Evolutionary conservation across 2,113 vertebrate species (phyloP).

Genomic region (Mormyrus iriodes): DNA sequence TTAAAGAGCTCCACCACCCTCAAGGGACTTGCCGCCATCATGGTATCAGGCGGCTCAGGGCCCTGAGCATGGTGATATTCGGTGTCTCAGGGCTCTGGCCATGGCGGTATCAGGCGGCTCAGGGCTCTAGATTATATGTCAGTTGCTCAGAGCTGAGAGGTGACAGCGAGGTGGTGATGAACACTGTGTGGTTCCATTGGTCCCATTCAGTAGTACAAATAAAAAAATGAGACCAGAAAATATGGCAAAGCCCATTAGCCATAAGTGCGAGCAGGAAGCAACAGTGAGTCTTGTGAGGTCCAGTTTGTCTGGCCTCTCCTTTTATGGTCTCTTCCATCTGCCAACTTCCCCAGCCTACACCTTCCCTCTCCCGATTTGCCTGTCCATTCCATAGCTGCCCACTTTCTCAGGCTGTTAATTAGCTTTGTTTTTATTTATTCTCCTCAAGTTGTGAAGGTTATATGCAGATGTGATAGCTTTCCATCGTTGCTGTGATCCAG

Average conservation of each 20-base stretch:
- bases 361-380: not conserved
- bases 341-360: not conserved
- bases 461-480: constrained; percentile 37
- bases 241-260: too few relatives aligned
- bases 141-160: not conserved
- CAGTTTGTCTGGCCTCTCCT: not conserved
- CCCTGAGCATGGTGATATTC: not conserved
- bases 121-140: not conserved
- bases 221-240: not conserved
- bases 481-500: constrained; percentile 35
- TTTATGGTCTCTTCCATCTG: not conserved
- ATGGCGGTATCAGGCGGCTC: not conserved
- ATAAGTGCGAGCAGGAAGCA: not conserved
- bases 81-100: too few relatives aligned
- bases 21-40: not conserved
- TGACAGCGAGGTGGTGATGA: not conserved
- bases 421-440: constrained; percentile 43
- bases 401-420: constrained; percentile 31
- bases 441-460: constrained; percentile 37
- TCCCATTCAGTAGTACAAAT: not conserved
- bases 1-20: not conserved
- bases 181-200: not conserved
- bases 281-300: not conserved
- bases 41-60: not conserved
- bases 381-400: not conserved